phyloP scores from a whole-genome alignment of 2,797 vertebrate genomes.

The Acanthurus lineatus region DNA sequence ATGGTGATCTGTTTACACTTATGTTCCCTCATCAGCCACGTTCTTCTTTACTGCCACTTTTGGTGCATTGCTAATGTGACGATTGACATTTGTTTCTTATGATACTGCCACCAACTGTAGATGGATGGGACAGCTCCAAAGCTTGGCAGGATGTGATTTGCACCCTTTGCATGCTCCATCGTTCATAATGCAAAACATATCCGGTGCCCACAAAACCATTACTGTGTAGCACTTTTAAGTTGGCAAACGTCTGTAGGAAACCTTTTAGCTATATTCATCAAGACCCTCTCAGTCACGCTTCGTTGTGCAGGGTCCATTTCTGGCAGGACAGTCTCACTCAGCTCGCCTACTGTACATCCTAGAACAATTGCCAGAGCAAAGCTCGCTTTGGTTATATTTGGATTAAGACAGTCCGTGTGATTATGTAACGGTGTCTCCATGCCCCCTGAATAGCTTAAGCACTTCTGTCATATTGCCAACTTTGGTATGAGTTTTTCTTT shows the following conservation, averaged over 20 bases:
- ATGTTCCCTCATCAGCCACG: neutral
- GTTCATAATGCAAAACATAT: neutral
- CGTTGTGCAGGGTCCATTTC: neutral
- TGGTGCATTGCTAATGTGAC: neutral
- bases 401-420: constrained; percentile 49
- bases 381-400: constrained; percentile 70
- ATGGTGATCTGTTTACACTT: neutral
- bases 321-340: constrained; percentile 4
- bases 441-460: constrained; percentile 27
- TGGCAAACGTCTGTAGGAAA: neutral
- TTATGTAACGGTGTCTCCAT: constrained; percentile 70
- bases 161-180: fast-evolving
- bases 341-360: constrained; percentile 38
- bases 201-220: neutral
- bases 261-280: neutral
- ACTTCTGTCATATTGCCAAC: constrained; percentile 54
- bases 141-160: neutral
- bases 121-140: neutral
- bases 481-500: constrained; percentile 33
- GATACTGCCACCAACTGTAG: neutral
- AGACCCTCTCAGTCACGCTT: neutral
- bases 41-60: neutral
- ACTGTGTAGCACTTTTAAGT: neutral
- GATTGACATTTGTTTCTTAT: neutral
- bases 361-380: constrained; percentile 51